Base-by-base conservation (phyloP, 2,797 vertebrate genomes). In the Galaxias olidus region DNA sequence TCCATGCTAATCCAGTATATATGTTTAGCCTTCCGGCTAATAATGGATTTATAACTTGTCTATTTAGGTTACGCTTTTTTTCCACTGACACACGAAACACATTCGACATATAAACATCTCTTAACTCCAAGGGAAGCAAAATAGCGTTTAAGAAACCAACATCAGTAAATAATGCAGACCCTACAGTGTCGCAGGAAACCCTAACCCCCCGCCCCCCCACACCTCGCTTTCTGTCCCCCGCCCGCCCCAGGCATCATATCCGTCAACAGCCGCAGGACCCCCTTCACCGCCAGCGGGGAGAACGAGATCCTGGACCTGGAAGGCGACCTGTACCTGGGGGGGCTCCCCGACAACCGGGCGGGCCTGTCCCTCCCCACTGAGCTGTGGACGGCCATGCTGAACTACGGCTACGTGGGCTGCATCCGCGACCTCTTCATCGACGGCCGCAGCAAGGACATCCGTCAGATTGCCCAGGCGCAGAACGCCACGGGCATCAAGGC, bases 371-470 rank as follows among this genome's bases (percentile, higher is more conserved):
- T 96, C 17, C 97, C 97, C 76, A 99, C 97, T 0, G 97, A 98
- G 80, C 94, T 99, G 59, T 99, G 97, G 97, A 98, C 96, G 0
- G 97, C 96, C 0, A 96, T 99, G 96, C 92, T 99, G 47, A 98
- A 98, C 90, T 98, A 98, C 0, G 97, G 97, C 81, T 99, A 98
- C 0, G 97, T 99, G 0, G 97, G 97, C 82, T 98, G 97, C 70
- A 92, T 99, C 73, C 91, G 96, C 1, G 97, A 99, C 79, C 81
- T 99, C 74, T 99, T 99, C 89, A 98, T 99, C 0, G 96, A 99
- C 0, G 97, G 97, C 0, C 92, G 96, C 17, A 98, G 96, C 91
- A 99, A 98, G 84, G 96, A 99, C 88, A 97, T 98, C 67, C 91
- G 96, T 4, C 96, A 96, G 86, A 92, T 99, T 53, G 94, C 96